Conservation (phyloP, 2,888 invertebrate genomes). For the Axea sp. region DNA sequence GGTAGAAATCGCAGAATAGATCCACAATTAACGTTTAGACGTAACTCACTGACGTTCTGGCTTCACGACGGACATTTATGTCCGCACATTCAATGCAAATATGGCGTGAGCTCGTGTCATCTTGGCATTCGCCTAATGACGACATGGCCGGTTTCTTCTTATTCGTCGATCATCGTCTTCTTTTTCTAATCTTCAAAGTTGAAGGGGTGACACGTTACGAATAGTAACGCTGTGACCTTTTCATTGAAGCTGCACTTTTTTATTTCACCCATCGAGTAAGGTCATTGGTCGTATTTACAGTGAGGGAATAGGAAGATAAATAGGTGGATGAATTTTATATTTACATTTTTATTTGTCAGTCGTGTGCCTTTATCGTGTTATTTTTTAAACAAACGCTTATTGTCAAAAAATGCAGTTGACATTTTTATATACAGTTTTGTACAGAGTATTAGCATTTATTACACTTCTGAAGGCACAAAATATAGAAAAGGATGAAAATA, state of each 20-base stretch:
- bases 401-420: too few species aligned
- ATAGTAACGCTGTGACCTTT: constrained; percentile 49
- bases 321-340: constrained; percentile 14
- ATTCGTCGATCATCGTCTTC: constrained; percentile 30
- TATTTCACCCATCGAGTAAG: constrained; percentile 13
- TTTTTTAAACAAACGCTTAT: too few species aligned
- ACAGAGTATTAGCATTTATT: too few species aligned
- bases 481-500: too few species aligned
- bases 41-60: constrained; percentile 65
- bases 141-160: constrained; percentile 56
- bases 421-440: too few species aligned
- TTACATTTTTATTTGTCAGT: constrained; percentile 12
- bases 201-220: constrained; percentile 54
- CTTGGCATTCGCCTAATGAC: constrained; percentile 61
- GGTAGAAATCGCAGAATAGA: constrained; percentile 65
- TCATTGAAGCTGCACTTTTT: constrained; percentile 35
- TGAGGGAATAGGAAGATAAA: constrained; percentile 32
- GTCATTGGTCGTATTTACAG: constrained; percentile 45
- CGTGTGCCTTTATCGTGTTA: too few species aligned
- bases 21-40: constrained; percentile 69
- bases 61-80: constrained; percentile 66
- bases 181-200: constrained; percentile 28
- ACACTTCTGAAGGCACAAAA: too few species aligned
- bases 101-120: constrained; percentile 61
- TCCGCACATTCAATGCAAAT: constrained; percentile 68